These are phyloP conservation scores for Esox niger DNA, from an alignment of 2,113 vertebrate genomes.

Conservation along the genomic window DNA sequence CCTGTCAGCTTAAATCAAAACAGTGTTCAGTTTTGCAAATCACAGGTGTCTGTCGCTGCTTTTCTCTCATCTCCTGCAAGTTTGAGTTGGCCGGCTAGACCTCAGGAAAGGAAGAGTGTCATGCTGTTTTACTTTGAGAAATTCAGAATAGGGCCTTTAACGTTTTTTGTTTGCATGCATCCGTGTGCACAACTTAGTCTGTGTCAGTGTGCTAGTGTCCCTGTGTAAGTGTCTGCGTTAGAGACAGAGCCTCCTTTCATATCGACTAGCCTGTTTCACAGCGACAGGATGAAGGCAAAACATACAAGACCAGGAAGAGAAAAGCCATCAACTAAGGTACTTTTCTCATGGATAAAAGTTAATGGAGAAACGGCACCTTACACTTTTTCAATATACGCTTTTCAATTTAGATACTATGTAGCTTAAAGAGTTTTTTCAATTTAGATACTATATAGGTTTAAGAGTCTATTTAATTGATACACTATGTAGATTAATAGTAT, in stretches of 20 bases:
- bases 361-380: too few relatives aligned
- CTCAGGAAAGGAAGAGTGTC: constrained; percentile 34
- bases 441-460: too few relatives aligned
- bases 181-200: too few relatives aligned
- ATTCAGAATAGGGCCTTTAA: constrained; percentile 14
- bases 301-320: background rate
- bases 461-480: too few relatives aligned
- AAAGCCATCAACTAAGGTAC: background rate
- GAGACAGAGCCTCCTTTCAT: background rate
- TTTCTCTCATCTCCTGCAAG: constrained; percentile 28
- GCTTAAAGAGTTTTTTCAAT: too few relatives aligned
- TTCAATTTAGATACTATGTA: too few relatives aligned
- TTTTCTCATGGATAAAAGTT: too few relatives aligned
- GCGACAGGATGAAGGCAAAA: too few relatives aligned
- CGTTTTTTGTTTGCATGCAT: too few relatives aligned
- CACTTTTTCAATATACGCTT: too few relatives aligned
- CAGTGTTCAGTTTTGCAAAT: constrained; percentile 21
- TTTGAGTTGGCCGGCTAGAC: constrained; percentile 30
- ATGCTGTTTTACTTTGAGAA: constrained; percentile 30
- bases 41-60: constrained; percentile 2
- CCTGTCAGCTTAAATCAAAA: constrained; percentile 40
- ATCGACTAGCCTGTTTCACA: background rate
- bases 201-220: background rate
- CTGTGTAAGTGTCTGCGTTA: background rate
- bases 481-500: too few relatives aligned